phyloP scores from a whole-genome alignment of 1,140 invertebrate species.

The Aphelenchoides fujianensis region DNA sequence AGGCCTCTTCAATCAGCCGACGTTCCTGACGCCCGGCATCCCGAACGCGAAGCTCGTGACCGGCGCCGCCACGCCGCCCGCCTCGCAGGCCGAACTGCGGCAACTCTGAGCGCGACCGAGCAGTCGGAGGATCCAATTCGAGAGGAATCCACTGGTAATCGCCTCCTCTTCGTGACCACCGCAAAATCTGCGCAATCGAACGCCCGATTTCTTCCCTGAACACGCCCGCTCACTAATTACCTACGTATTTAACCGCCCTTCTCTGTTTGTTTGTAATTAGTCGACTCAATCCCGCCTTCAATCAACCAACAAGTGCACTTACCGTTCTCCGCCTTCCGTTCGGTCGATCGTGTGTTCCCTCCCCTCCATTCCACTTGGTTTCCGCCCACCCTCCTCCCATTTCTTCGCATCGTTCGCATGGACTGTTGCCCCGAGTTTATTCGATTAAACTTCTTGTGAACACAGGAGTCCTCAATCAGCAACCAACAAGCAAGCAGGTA shows the following conservation, averaged over 20 bases:
- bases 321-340: too few species aligned
- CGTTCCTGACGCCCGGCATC: conserved; percentile 1
- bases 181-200: background rate
- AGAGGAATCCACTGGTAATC: background rate
- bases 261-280: background rate
- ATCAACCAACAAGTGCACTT: background rate
- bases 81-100: background rate
- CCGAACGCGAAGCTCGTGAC: background rate
- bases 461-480: too few species aligned
- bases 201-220: too few species aligned
- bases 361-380: background rate
- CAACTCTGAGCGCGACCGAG: conserved; percentile 10
- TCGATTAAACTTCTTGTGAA: too few species aligned
- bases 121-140: background rate
- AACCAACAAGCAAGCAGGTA: too few species aligned
- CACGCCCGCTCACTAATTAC: too few species aligned
- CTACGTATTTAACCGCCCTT: background rate
- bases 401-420: too few species aligned
- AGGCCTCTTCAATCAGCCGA: background rate
- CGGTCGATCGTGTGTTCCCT: too few species aligned
- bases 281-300: background rate
- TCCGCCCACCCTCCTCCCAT: too few species aligned
- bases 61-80: background rate
- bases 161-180: background rate
- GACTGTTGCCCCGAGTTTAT: too few species aligned